Evolutionary conservation across 2,888 invertebrate genomes (phyloP).

Genomic region (Polymixis lichenea): DNA sequence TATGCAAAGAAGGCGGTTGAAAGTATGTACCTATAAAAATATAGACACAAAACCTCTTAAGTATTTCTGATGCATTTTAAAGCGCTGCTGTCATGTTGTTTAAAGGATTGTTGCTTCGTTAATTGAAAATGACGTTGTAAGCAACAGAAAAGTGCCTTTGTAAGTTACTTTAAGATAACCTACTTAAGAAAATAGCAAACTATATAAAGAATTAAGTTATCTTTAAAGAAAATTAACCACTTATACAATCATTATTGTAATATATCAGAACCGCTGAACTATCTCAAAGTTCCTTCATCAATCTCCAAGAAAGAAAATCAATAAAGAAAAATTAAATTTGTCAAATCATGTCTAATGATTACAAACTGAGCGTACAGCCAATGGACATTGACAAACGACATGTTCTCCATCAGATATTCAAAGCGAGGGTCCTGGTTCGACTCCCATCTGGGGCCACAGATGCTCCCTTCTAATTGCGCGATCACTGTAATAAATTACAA

Average conservation of each 20-base stretch:
- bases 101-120: too few relatives aligned
- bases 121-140: too few relatives aligned
- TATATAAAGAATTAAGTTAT: too few relatives aligned
- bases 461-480: constrained; percentile 73
- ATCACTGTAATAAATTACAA: constrained; percentile 70
- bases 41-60: too few relatives aligned
- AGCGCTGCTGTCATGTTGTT: too few relatives aligned
- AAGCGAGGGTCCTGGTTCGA: constrained; percentile 68
- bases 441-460: constrained; percentile 72
- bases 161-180: too few relatives aligned
- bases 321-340: constrained; percentile 37
- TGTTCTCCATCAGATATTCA: constrained; percentile 65
- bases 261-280: constrained; percentile 10
- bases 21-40: too few relatives aligned
- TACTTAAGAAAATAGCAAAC: too few relatives aligned
- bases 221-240: not conserved
- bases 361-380: constrained; percentile 61
- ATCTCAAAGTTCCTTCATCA: not conserved
- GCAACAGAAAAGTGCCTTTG: too few relatives aligned
- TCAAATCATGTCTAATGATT: constrained; percentile 45
- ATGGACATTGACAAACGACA: constrained; percentile 74
- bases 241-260: not conserved
- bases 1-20: too few relatives aligned
- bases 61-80: too few relatives aligned
- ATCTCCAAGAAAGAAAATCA: constrained; percentile 32